These are phyloP conservation scores for Lobophora halterata DNA, from an alignment of 2,888 invertebrate species.

Conservation along the genomic window DNA sequence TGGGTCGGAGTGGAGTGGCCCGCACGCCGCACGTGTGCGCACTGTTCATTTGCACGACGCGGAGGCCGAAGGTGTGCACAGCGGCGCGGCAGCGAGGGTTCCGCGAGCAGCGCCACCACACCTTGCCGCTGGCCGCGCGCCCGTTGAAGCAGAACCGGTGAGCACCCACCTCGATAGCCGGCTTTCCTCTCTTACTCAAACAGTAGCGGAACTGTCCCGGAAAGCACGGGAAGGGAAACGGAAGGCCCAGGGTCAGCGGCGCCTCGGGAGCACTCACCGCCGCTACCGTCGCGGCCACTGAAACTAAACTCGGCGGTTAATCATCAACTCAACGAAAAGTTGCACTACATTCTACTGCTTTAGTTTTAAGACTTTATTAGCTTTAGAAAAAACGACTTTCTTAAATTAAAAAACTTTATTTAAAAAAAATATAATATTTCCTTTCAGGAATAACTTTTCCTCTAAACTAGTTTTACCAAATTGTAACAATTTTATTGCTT, in stretches of 20 bases:
- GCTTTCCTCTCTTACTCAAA: slow-evolving; percentile 73
- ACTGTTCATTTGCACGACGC: slow-evolving; percentile 76
- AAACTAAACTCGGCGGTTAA: slow-evolving; percentile 58
- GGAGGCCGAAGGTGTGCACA: slow-evolving; percentile 72
- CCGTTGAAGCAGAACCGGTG: slow-evolving; percentile 77
- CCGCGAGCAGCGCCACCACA: slow-evolving; percentile 76
- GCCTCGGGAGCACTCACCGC: slow-evolving; percentile 37
- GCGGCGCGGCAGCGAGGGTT: slow-evolving; percentile 75
- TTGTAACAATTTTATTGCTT: too few species aligned
- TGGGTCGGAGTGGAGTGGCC: slow-evolving; percentile 70
- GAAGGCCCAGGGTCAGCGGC: slow-evolving; percentile 67
- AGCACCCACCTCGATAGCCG: slow-evolving; percentile 74
- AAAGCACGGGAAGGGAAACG: slow-evolving; percentile 73
- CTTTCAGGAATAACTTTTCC: too few species aligned
- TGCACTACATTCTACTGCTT: neutral
- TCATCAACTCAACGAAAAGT: slow-evolving; percentile 24
- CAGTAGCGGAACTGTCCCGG: slow-evolving; percentile 76
- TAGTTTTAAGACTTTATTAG: too few species aligned
- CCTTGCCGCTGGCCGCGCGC: slow-evolving; percentile 73
- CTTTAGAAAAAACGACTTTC: too few species aligned
- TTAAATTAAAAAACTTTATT: too few species aligned
- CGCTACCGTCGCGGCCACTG: slow-evolving; percentile 47
- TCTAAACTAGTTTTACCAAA: too few species aligned
- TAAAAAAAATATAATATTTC: too few species aligned
- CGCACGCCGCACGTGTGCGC: slow-evolving; percentile 75